These are phyloP conservation scores for Linhomoeus sp. DNA, from an alignment of 2,888 invertebrate species.

Conservation along the genomic window DNA sequence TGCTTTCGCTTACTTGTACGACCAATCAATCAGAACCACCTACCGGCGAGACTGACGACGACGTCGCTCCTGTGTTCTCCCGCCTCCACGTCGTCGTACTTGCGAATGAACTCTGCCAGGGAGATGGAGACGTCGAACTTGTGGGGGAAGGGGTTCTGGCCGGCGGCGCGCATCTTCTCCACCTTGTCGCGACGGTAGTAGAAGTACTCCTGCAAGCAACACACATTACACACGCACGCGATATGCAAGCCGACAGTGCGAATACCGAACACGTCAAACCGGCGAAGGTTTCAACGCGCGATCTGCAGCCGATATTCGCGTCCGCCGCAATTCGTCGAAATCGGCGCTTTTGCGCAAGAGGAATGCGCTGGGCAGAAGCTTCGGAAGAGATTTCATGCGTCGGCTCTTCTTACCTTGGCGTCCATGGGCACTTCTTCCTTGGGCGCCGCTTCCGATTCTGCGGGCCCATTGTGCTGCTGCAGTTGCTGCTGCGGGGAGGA, in stretches of 20 bases:
- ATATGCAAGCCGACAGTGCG: too few relatives aligned
- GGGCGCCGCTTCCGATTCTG: slow-evolving; percentile 9
- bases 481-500: slow-evolving; percentile 9
- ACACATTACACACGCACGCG: too few relatives aligned
- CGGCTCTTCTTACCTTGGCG: too few relatives aligned
- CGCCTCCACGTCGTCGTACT: slow-evolving; percentile 46
- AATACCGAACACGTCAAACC: background rate
- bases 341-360: too few relatives aligned
- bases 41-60: slow-evolving; percentile 53
- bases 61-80: slow-evolving; percentile 47
- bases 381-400: too few relatives aligned
- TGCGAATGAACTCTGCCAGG: slow-evolving; percentile 63
- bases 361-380: too few relatives aligned
- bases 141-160: slow-evolving; percentile 79
- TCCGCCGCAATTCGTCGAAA: too few relatives aligned
- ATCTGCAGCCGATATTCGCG: too few relatives aligned
- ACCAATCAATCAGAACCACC: too few relatives aligned
- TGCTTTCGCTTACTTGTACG: too few relatives aligned
- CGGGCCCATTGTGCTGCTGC: slow-evolving; percentile 4
- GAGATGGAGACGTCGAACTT: slow-evolving; percentile 82
- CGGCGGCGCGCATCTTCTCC: slow-evolving; percentile 51
- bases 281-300: too few relatives aligned
- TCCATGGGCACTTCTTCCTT: slow-evolving; percentile 17
- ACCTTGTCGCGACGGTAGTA: slow-evolving; percentile 61
- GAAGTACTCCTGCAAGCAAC: slow-evolving; percentile 48